Evolutionary conservation across 2,113 vertebrate species (phyloP).

Genomic region (Haemorhous mexicanus): DNA sequence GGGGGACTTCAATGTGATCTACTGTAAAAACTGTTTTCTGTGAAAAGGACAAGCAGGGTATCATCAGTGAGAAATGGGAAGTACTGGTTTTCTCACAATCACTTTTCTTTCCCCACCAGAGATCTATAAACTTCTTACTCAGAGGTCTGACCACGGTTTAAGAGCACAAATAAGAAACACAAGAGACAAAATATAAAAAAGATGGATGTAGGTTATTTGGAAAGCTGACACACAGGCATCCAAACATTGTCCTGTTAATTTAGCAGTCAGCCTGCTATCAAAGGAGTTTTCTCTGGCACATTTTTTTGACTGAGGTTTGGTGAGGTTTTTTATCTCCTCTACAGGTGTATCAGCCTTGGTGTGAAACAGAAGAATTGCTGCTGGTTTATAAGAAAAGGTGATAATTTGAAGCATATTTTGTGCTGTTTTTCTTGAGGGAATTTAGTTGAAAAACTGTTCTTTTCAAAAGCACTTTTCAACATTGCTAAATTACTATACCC

Average conservation of each 20-base stretch:
- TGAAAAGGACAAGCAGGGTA: background rate
- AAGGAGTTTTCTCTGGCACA: background rate
- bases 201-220: background rate
- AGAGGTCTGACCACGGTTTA: background rate
- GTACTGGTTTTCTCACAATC: background rate
- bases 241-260: background rate
- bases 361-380: conserved; percentile 14
- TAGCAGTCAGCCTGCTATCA: background rate
- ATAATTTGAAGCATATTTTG: conserved; percentile 7
- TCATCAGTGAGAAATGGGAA: background rate
- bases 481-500: background rate
- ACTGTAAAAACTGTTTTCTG: background rate
- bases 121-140: background rate
- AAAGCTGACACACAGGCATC: background rate
- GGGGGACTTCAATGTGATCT: background rate
- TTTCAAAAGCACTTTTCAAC: background rate
- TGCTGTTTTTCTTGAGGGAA: background rate
- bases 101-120: background rate
- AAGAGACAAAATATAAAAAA: background rate
- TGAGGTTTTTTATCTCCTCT: background rate
- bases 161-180: background rate
- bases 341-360: background rate
- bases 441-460: background rate
- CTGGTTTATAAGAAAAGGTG: background rate
- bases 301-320: background rate